Base-by-base conservation (phyloP, 2,888 invertebrate species). In the Drosophila paracracens region DNA sequence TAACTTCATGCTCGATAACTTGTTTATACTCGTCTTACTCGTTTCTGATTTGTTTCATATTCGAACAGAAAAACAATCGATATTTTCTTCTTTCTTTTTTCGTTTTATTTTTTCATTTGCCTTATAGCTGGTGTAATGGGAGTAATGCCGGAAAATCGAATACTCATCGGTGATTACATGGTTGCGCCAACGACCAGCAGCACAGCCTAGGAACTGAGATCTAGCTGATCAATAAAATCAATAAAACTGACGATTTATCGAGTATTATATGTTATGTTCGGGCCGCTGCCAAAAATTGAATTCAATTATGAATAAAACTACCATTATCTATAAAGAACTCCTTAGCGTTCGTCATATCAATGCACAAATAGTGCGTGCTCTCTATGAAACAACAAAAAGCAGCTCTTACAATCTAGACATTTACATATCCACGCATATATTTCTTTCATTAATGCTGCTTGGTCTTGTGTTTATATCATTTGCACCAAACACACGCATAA, bases 151-250 rank as follows among this genome's bases (percentile, higher is more conserved):
- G 95, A 95, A 94, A 94, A 94, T 94, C 94, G 94, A 92, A 94
- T 95, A 94, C 94, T 95, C 92, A 94, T 95, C 92, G 94, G 94
- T 92, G 95, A 95, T 94, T 95, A 94, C 93, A 93, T 95, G 93
- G 94, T 95, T 92, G 94, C 94, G 81, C 94, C 94, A 91, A 93
- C 94, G 91, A 93, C 94, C 71, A 80, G 81, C 83, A 74, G 69
- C 83, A 80, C 91, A 33, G 77, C 86, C 88, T 80, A 88, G 76
- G 79, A 75, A 51, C 57, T 29, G 56, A 56, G 56, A 56, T 40
- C 40, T 21, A 29, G 38, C 31, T 25, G 31, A 43, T 29, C 36
- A 50, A 54, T 50, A 27, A 31, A 33, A 65, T 51, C 27, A 33
- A 61, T 51, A 72, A 57, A 58, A 54, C 57, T 59, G 58, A 59